Percentiles rank a stretch among this genome's conserved stretches.
Conservation (phyloP, 2,888 invertebrate species). For the Eulithis prunata region DNA sequence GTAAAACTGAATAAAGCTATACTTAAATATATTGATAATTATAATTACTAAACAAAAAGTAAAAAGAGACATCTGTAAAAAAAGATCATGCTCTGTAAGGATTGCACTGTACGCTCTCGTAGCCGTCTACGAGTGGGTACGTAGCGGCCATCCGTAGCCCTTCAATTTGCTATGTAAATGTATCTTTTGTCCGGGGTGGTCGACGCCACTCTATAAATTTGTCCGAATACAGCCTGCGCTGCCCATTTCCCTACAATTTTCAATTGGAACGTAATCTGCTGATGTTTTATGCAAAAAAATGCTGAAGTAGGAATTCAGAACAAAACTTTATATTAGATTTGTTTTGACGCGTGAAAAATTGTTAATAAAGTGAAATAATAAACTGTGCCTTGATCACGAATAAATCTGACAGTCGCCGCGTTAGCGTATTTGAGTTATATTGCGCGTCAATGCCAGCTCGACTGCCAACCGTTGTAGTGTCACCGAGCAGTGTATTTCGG, state of each 20-base stretch:
- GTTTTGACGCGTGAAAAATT: no score
- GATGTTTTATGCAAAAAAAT: constrained; percentile 23
- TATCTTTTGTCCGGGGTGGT: constrained; percentile 73
- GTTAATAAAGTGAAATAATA: no score
- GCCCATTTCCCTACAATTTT: constrained; percentile 60
- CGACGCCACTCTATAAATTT: constrained; percentile 65
- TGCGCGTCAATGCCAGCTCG: no score
- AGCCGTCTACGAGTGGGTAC: constrained; percentile 30
- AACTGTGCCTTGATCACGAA: no score
- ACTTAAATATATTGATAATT: neutral
- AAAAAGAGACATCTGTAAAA: neutral
- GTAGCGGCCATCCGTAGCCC: constrained; percentile 60
- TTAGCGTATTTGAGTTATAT: no score
- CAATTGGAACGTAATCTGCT: constrained; percentile 46
- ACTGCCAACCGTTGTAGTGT: no score
- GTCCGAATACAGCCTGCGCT: constrained; percentile 52
- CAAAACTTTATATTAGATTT: no score
- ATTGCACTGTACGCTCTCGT: constrained; percentile 19
- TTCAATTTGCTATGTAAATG: constrained; percentile 83
- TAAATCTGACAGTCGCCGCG: no score
- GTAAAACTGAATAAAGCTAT: no score
- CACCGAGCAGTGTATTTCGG: no score
- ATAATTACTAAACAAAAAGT: neutral
- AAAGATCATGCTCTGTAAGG: neutral
- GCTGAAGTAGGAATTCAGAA: neutral